Evolutionary conservation across 2,888 invertebrate genomes (phyloP), one percentile per base, ranked within the genome.

Genomic region (Zygothrica quintamaculata): DNA sequence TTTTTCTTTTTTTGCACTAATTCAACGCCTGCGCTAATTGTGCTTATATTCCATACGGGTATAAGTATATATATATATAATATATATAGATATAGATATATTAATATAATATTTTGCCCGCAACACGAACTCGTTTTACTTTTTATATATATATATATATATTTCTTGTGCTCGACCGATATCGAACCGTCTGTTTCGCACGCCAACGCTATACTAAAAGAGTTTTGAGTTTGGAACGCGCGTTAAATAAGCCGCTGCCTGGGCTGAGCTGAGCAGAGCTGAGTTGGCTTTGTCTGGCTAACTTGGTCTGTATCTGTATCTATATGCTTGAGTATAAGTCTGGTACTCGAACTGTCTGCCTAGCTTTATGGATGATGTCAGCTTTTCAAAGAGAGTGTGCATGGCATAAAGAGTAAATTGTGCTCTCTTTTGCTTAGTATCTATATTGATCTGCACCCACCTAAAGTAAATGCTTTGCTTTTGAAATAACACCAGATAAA

Each of bases 181-280:
- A n/a, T n/a, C n/a, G 85, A 87, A 89, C 89, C 89, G 90, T 73
- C 72, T 77, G 74, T 84, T 74, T 80, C 73, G 89, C 87, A 88
- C 90, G 90, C 89, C 89, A 89, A 89, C 89, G 90, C 90, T 89
- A 84, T 88, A 89, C 89, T 89, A 89, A 89, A 89, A 89, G 88
- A 86, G 87, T 87, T 82, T 80, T 42, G 48, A 57, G 75, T 70
- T 72, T 68, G 65, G 69, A 40, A 51, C 65, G 71, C 74, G 67
- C 79, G 77, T 89, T 89, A 89, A 89, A 89, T 89, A 88, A 86
- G 80, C 82, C 74, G 37, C 58, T 40, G 58, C 61, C 80, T 57
- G 58, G 52, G 69, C 84, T 86, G 81, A 22, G 84, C 80, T 57
- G 39, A 18, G 39, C 31, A 12, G 31, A 11, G 4, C 33, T 16